Conservation (phyloP, 2,888 invertebrate genomes). For the Tanytarsus gracilentus region DNA sequence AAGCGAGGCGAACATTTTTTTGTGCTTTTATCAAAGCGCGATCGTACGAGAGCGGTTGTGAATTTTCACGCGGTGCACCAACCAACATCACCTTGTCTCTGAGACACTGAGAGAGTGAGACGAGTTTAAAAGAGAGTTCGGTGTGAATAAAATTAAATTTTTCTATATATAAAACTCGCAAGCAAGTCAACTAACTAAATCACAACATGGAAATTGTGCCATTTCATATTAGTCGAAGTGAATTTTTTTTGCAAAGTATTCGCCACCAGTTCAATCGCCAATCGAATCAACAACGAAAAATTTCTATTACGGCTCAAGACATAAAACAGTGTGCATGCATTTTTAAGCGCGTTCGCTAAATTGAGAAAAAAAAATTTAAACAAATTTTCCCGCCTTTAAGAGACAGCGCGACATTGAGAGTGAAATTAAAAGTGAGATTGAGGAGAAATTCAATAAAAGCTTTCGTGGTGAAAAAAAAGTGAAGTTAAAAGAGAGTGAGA, state of each 20-base stretch:
- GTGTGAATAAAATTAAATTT: no score
- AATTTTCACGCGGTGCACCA: no score
- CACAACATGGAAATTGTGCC: conserved; percentile 3
- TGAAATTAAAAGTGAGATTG: background rate
- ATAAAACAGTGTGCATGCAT: background rate
- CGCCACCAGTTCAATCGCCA: background rate
- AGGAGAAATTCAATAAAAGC: background rate
- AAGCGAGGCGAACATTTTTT: no score
- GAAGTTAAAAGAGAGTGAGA: conserved; percentile 5
- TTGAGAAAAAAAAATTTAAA: background rate
- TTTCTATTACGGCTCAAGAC: background rate
- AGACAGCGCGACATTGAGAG: no score
- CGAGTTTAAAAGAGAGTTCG: no score
- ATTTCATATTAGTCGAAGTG: background rate
- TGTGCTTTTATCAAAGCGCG: no score
- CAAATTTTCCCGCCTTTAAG: no score
- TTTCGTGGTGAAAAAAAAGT: background rate
- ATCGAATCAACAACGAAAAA: background rate
- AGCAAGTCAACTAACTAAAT: no score
- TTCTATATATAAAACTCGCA: no score
- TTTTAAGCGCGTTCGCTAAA: background rate
- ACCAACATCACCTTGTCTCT: no score
- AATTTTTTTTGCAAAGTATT: background rate
- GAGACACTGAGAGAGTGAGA: no score
- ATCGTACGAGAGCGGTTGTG: no score